phyloP scores from a whole-genome alignment of 2,888 invertebrate genomes.

The Epinotia demarniana region DNA sequence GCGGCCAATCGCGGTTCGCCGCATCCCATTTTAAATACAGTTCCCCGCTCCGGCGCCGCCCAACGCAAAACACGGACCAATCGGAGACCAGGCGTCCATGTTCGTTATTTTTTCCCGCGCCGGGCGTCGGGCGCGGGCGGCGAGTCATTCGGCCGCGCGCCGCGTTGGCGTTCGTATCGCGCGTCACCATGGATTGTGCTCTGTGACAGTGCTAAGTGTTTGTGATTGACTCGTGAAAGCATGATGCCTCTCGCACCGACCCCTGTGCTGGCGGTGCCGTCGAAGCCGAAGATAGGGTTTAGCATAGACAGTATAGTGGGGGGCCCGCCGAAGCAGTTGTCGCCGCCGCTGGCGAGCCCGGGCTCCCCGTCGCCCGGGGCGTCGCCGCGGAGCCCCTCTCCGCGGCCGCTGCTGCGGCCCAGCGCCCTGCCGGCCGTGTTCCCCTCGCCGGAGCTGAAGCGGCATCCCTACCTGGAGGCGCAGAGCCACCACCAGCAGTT shows the following conservation, averaged over 20 bases:
- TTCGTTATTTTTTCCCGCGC: conserved; percentile 70
- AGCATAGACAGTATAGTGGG: conserved; percentile 97
- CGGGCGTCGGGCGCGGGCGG: conserved; percentile 62
- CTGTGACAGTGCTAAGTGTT: conserved; percentile 80
- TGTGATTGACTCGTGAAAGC: conserved; percentile 82
- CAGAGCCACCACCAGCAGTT: conserved; percentile 86
- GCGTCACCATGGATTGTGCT: conserved; percentile 80
- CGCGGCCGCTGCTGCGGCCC: conserved; percentile 75
- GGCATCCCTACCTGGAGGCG: conserved; percentile 85
- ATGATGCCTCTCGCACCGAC: conserved; percentile 98
- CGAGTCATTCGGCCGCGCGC: conserved; percentile 81
- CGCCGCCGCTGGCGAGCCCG: conserved; percentile 84
- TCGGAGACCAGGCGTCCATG: conserved; percentile 70
- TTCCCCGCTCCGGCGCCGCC: conserved; percentile 64
- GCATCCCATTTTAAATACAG: conserved; percentile 70
- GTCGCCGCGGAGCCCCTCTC: conserved; percentile 77
- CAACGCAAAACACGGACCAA: conserved; percentile 65
- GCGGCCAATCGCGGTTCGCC: conserved; percentile 65
- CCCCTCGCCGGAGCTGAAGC: conserved; percentile 84
- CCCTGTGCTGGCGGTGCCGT: conserved; percentile 95
- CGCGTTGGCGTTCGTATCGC: conserved; percentile 81
- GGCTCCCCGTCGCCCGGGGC: conserved; percentile 78
- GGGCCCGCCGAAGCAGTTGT: conserved; percentile 76
- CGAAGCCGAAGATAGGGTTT: conserved; percentile 97
- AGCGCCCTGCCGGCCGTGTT: conserved; percentile 83